These are phyloP conservation scores for Bettongia penicillata DNA, from an alignment of 2,113 vertebrate genomes.

Conservation along the genomic window DNA sequence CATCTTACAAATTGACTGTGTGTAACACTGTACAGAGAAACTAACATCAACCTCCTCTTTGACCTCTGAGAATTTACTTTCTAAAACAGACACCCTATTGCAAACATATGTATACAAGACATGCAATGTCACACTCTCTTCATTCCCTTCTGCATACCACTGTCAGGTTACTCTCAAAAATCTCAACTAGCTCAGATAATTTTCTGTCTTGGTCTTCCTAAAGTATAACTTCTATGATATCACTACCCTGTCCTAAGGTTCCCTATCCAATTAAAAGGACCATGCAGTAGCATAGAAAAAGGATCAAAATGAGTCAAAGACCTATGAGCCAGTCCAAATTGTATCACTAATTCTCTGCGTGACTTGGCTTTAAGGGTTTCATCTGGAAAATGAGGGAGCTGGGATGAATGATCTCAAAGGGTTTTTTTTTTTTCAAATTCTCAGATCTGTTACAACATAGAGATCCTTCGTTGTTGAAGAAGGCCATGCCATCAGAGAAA, in stretches of 20 bases:
- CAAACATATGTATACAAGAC: background rate
- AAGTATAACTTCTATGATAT: background rate
- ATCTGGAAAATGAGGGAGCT: background rate
- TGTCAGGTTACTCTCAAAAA: background rate
- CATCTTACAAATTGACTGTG: background rate
- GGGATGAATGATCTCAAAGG: background rate
- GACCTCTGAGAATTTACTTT: background rate
- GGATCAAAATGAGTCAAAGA: background rate
- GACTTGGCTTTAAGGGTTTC: background rate
- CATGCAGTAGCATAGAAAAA: background rate
- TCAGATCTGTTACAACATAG: background rate
- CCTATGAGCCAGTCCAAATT: background rate
- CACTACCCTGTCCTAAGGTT: background rate
- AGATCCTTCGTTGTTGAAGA: background rate
- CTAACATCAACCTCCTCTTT: background rate
- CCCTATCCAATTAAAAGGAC: background rate
- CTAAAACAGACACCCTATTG: background rate
- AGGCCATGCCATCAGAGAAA: too few relatives aligned
- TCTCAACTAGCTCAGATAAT: background rate
- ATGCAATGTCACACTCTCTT: background rate
- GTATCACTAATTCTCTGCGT: background rate
- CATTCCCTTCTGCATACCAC: background rate
- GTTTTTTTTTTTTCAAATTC: background rate
- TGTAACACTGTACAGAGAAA: background rate
- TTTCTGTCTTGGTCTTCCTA: background rate